Conservation (phyloP, 2,113 vertebrate species). For the Thunnus maccoyii region DNA sequence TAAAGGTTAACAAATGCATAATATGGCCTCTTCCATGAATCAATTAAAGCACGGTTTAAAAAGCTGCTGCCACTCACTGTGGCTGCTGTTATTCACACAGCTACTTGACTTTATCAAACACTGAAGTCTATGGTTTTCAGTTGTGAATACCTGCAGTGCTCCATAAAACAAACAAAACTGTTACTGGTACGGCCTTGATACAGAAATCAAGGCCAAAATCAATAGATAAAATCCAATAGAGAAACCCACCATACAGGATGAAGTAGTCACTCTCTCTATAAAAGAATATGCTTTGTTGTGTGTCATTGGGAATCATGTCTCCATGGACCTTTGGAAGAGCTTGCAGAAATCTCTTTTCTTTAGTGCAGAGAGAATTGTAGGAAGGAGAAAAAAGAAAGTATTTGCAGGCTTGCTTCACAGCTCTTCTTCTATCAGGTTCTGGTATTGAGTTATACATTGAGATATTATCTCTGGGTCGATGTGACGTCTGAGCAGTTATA, state of each 20-base stretch:
- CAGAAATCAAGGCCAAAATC: constrained; percentile 14
- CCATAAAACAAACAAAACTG: neutral
- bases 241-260: neutral
- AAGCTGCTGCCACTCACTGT: constrained; percentile 1
- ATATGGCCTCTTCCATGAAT: constrained; percentile 3
- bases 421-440: constrained; percentile 4
- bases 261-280: neutral
- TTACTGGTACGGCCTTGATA: neutral
- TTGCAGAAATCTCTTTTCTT: neutral
- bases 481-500: constrained; percentile 17
- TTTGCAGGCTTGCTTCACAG: neutral
- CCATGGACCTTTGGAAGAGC: neutral
- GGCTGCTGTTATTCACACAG: neutral
- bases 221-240: neutral
- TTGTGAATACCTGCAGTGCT: neutral
- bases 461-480: constrained; percentile 18
- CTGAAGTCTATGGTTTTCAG: neutral
- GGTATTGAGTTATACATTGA: constrained; percentile 36
- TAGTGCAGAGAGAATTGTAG: neutral
- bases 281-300: neutral
- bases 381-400: neutral
- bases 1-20: constrained; percentile 43
- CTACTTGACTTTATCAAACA: neutral
- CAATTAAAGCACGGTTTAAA: neutral
- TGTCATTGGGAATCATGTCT: constrained; percentile 7